These are phyloP conservation scores for Drosophila simulans DNA, from an alignment of 1,140 invertebrate genomes.

Conservation along the genomic window DNA sequence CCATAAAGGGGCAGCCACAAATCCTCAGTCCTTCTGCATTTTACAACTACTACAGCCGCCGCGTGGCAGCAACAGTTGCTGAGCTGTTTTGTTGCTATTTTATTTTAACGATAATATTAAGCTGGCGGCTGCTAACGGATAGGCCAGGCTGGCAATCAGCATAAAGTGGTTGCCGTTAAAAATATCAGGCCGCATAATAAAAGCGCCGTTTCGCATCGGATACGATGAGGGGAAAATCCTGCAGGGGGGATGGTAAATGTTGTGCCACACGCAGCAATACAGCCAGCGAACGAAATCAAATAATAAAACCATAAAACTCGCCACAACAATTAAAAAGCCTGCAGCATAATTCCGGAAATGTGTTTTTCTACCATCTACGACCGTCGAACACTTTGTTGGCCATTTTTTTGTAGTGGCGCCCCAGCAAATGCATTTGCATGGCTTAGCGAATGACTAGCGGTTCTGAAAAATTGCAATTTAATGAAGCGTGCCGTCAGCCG, in stretches of 20 bases:
- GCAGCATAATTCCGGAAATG: conserved; percentile 43
- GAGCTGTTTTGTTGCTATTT: conserved; percentile 56
- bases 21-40: conserved; percentile 33
- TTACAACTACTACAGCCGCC: conserved; percentile 29
- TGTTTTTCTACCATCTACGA: conserved; percentile 8
- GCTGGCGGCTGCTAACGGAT: conserved; percentile 41
- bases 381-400: not conserved
- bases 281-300: conserved; percentile 62
- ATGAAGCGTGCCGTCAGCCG: conserved; percentile 70
- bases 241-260: not conserved
- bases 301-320: conserved; percentile 78
- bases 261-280: not conserved
- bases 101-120: conserved; percentile 81
- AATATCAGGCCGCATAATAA: conserved; percentile 80
- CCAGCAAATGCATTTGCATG: conserved; percentile 61
- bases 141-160: conserved; percentile 66
- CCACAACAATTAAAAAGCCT: conserved; percentile 73
- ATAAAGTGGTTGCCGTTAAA: conserved; percentile 81
- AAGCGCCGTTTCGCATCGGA: conserved; percentile 66
- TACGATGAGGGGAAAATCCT: conserved; percentile 9
- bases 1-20: conserved; percentile 51
- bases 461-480: conserved; percentile 73
- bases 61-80: conserved; percentile 70
- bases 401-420: conserved; percentile 41
- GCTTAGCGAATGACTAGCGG: conserved; percentile 43